These are phyloP conservation scores for Benitochromis conjunctus DNA, from an alignment of 2,113 vertebrate species.

Conservation along the genomic window DNA sequence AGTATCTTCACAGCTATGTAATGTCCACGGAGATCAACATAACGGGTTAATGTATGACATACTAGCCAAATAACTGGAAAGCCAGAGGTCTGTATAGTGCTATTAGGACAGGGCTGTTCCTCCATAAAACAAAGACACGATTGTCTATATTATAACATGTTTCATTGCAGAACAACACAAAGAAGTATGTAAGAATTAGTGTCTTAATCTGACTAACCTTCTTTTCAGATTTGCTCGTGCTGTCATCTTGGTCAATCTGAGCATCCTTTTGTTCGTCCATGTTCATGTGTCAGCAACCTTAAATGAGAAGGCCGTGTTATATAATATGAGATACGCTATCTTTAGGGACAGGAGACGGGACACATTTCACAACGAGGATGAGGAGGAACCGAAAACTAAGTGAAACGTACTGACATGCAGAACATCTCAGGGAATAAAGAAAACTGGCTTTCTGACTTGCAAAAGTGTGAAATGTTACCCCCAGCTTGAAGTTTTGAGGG, in stretches of 20 bases:
- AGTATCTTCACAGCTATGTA: neutral
- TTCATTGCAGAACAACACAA: neutral
- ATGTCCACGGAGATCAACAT: neutral
- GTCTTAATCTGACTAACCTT: conserved; percentile 40
- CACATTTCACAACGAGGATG: neutral
- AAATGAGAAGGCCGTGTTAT: neutral
- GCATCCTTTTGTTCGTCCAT: neutral
- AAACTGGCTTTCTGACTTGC: neutral
- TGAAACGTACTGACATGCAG: neutral
- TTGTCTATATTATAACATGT: neutral
- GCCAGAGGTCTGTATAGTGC: neutral
- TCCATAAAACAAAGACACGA: neutral
- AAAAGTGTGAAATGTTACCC: neutral
- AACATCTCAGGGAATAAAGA: neutral
- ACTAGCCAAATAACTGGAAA: neutral
- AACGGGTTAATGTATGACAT: neutral
- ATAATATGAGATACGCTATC: neutral
- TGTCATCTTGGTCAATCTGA: neutral
- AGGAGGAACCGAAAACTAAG: conserved; percentile 5
- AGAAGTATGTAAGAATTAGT: neutral
- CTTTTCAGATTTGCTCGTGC: neutral
- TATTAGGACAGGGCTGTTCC: neutral
- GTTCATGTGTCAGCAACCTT: conserved; percentile 8
- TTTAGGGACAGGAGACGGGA: neutral
- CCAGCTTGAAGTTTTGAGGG: neutral